A percentile compares a stretch with the other conserved stretches of the same genome.
phyloP scores from a whole-genome alignment of 2,113 vertebrate genomes.

The Nicator chloris region DNA sequence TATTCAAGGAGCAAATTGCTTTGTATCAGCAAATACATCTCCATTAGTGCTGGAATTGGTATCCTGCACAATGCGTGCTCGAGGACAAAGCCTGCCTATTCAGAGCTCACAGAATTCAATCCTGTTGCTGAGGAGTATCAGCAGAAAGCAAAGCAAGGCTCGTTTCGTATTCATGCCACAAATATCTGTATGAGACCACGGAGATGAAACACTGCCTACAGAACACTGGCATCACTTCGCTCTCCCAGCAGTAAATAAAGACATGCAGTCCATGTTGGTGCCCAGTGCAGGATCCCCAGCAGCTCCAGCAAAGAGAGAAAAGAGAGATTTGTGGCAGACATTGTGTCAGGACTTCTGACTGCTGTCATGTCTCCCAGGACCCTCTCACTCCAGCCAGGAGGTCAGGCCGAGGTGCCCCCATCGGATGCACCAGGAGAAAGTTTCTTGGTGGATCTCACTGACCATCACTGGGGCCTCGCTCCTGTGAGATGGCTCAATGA shows the following conservation, averaged over 20 bases:
- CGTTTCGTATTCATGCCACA: background rate
- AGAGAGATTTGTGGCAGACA: background rate
- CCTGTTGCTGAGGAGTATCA: background rate
- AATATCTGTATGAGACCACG: fast-evolving
- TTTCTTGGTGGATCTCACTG: background rate
- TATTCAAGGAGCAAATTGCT: background rate
- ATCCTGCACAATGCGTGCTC: background rate
- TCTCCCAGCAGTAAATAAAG: background rate
- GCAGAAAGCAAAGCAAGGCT: background rate
- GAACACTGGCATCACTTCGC: background rate
- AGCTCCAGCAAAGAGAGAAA: background rate
- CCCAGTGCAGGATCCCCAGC: background rate
- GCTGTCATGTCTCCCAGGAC: background rate
- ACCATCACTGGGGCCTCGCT: fast-evolving
- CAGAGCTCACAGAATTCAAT: background rate
- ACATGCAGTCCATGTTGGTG: fast-evolving
- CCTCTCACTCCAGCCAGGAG: background rate
- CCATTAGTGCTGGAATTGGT: background rate
- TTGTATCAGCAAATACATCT: background rate
- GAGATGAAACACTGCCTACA: background rate
- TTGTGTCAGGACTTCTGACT: background rate
- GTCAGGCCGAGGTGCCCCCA: background rate
- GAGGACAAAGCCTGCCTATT: background rate
- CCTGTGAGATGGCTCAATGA: background rate
- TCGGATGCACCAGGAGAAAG: background rate